These are phyloP conservation scores for Corythaixoides concolor DNA, from an alignment of 2,113 vertebrate genomes.

Conservation along the genomic window DNA sequence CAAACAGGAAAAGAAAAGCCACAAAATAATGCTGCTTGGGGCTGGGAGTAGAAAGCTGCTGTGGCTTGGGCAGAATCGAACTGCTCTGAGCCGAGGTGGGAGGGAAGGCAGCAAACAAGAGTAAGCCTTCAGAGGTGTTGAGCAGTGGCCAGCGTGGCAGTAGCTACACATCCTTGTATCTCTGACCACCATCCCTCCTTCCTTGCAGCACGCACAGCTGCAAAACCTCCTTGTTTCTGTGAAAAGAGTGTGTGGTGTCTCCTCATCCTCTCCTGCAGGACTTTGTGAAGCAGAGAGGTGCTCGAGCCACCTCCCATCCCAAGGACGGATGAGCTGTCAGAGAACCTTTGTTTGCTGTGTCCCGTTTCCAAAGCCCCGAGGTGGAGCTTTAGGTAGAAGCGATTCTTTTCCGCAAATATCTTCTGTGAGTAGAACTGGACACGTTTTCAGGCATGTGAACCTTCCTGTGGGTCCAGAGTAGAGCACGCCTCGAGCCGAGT, in stretches of 20 bases:
- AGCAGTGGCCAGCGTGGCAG: background rate
- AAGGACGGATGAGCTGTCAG: no score
- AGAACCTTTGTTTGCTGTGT: background rate
- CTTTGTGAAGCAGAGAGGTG: background rate
- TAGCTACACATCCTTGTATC: fast-evolving
- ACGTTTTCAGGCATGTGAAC: fast-evolving
- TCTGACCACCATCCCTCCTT: background rate
- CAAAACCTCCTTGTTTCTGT: background rate
- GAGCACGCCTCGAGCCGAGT: background rate
- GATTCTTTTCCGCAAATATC: background rate
- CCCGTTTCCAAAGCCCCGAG: background rate
- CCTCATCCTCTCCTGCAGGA: background rate
- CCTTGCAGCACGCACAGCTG: fast-evolving
- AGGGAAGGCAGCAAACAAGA: background rate
- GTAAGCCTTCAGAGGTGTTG: fast-evolving
- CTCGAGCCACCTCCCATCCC: background rate
- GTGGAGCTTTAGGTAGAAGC: background rate
- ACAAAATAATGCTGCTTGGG: background rate
- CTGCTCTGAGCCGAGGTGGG: background rate
- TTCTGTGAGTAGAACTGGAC: background rate
- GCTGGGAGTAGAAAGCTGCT: background rate
- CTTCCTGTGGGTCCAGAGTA: background rate
- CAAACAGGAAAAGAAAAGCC: background rate
- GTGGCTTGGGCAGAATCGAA: background rate
- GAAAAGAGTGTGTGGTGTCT: fast-evolving